Conservation (phyloP, 1,140 invertebrate genomes). For the Homalodisca vitripennis region DNA sequence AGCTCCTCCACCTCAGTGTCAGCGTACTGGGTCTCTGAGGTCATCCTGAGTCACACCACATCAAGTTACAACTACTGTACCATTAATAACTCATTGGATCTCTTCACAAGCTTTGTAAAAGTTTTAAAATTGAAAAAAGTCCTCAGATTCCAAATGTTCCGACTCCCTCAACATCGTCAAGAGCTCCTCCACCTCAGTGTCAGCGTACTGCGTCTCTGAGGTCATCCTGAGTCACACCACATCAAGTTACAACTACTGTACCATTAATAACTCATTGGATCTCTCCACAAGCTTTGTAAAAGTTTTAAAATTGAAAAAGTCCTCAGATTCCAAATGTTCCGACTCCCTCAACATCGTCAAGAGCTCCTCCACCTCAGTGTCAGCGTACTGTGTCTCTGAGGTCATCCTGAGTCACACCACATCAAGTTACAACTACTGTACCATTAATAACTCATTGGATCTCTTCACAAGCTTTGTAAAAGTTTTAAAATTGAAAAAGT, state of each 20-base stretch:
- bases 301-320: too few relatives aligned
- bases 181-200: conserved; percentile 89
- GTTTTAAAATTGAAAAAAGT: too few relatives aligned
- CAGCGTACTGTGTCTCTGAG: conserved; percentile 73
- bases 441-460: too few relatives aligned
- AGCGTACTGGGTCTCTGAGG: conserved; percentile 71
- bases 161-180: conserved; percentile 90
- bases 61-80: too few relatives aligned
- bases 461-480: too few relatives aligned
- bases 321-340: conserved; percentile 89
- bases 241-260: too few relatives aligned
- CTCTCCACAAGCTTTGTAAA: too few relatives aligned
- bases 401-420: conserved; percentile 11
- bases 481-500: too few relatives aligned
- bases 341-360: conserved; percentile 90
- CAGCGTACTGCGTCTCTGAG: conserved; percentile 73
- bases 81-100: too few relatives aligned
- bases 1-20: conserved; percentile 91
- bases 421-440: too few relatives aligned
- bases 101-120: too few relatives aligned
- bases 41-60: conserved; percentile 4
- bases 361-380: conserved; percentile 89
- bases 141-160: conserved; percentile 89
- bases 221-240: conserved; percentile 11
- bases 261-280: too few relatives aligned